phyloP scores from a whole-genome alignment of 2,888 invertebrate genomes.

The Melolontha melolontha region DNA sequence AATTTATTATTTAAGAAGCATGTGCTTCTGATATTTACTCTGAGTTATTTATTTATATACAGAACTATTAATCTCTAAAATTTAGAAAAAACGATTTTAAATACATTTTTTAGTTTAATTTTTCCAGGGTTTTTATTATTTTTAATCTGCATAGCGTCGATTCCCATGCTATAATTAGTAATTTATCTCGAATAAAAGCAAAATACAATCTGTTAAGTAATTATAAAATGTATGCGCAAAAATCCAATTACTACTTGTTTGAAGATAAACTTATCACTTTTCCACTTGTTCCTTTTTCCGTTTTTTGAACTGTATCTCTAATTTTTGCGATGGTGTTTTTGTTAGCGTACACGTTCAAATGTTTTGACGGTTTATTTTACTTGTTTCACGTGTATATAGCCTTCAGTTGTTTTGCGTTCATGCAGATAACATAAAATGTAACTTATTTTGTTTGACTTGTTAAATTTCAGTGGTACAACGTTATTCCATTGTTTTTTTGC shows the following conservation, averaged over 20 bases:
- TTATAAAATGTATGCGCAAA: neutral
- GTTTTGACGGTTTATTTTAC: constrained; percentile 37
- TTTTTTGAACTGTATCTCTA: constrained; percentile 21
- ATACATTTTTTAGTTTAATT: too few species aligned
- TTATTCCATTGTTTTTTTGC: constrained; percentile 45
- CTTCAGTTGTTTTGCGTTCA: constrained; percentile 38
- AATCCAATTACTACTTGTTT: constrained; percentile 1
- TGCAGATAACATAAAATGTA: constrained; percentile 40
- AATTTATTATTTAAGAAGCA: too few species aligned
- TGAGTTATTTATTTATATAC: too few species aligned
- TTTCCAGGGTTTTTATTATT: too few species aligned
- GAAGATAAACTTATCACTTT: constrained; percentile 5
- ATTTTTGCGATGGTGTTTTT: constrained; percentile 35
- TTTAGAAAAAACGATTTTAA: too few species aligned
- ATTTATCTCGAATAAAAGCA: too few species aligned
- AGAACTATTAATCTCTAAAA: too few species aligned
- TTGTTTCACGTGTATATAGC: constrained; percentile 33
- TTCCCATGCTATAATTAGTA: too few species aligned
- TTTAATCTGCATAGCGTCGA: too few species aligned
- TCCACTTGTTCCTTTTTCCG: constrained; percentile 12
- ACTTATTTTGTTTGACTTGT: constrained; percentile 40
- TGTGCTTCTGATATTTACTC: too few species aligned
- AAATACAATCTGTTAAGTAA: too few species aligned
- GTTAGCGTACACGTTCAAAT: constrained; percentile 37
- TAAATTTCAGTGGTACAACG: constrained; percentile 37